phyloP scores from a whole-genome alignment of 1,140 invertebrate genomes.

The Drosophila mauritiana region DNA sequence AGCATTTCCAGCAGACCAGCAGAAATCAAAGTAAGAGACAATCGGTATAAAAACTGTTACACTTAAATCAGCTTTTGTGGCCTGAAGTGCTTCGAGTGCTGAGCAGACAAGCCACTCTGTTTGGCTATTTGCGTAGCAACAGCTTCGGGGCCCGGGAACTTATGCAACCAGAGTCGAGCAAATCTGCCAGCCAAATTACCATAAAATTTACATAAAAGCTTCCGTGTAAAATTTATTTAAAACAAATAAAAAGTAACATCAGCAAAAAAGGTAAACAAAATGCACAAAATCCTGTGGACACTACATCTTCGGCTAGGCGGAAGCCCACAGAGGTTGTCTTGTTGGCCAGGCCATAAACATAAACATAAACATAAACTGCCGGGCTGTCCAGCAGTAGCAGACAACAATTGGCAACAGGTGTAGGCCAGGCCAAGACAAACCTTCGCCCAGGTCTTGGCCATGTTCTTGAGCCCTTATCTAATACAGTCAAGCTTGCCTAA shows the following conservation, averaged over 20 bases:
- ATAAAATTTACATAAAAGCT: constrained; percentile 83
- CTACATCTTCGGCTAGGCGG: constrained; percentile 62
- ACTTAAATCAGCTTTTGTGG: constrained; percentile 51
- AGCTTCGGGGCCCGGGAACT: constrained; percentile 11
- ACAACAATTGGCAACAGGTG: constrained; percentile 81
- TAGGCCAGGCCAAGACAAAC: constrained; percentile 58
- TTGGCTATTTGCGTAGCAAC: constrained; percentile 27
- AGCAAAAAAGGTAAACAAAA: constrained; percentile 33
- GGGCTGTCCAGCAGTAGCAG: constrained; percentile 27
- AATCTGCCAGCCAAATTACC: constrained; percentile 62
- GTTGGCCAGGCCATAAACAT: constrained; percentile 66
- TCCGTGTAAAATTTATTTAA: constrained; percentile 82
- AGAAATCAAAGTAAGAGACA: constrained; percentile 37
- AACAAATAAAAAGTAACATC: constrained; percentile 65
- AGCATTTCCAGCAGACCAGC: constrained; percentile 24
- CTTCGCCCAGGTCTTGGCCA: constrained; percentile 30
- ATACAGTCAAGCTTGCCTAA: constrained; percentile 12
- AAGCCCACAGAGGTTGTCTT: constrained; percentile 51
- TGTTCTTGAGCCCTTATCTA: constrained; percentile 61
- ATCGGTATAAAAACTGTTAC: constrained; percentile 46
- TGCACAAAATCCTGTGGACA: constrained; percentile 58
- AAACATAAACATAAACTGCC: constrained; percentile 74
- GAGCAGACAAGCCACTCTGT: constrained; percentile 38
- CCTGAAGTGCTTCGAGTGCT: constrained; percentile 18
- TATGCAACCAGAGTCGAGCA: constrained; percentile 44